Evolutionary conservation across 1,140 invertebrate species (phyloP), one percentile per base, ranked within the genome.

Genomic region (Bombus difficillimus): DNA sequence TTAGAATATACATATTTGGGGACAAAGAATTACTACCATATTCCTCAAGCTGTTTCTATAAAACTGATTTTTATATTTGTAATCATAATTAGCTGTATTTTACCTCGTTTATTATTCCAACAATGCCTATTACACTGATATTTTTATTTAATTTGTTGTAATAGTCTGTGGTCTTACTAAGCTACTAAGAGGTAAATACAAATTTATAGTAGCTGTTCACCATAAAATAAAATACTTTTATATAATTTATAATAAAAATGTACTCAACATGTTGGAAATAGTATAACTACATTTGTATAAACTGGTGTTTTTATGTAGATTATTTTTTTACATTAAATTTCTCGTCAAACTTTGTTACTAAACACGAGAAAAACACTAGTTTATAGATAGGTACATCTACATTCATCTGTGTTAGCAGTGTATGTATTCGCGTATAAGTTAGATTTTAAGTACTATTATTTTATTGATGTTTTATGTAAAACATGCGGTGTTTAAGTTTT

Each of bases 251-350:
- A 64, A 86, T 3, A 32, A 28, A 37, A 57, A 74, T 85, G 37
- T 64, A 85, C 74, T 85, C 2, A 25, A 64, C 37, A 43, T 75
- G n/a, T n/a, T 28, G 28, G 73, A 28, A 57, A 69, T 57, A 80
- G 64, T 88, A 41, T 85, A 85, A 32, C 74, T n/a, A 64, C 5
- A 57, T 75, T 79, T 84, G 76, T 80, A 81, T 76, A 84, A 87
- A 71, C 39, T 62, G 25, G 72, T 57, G n/a, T 88, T 81, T 87
- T 62, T 64, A 64, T 47, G 15, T 71, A 62, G 12, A 37, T 1
- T 12, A 66, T 66, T 39, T 25, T 57, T 32, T 59, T 76, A 76
- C 9, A n/a, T 76, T 76, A 15, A 53, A 74, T 74, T 34, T 74
- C 22, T 53, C n/a, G n/a, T 53, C 25, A 25, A 73, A 22, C 12